Evolutionary conservation across 1,140 invertebrate genomes (phyloP).

Genomic region (Drosophila ohnishii): DNA sequence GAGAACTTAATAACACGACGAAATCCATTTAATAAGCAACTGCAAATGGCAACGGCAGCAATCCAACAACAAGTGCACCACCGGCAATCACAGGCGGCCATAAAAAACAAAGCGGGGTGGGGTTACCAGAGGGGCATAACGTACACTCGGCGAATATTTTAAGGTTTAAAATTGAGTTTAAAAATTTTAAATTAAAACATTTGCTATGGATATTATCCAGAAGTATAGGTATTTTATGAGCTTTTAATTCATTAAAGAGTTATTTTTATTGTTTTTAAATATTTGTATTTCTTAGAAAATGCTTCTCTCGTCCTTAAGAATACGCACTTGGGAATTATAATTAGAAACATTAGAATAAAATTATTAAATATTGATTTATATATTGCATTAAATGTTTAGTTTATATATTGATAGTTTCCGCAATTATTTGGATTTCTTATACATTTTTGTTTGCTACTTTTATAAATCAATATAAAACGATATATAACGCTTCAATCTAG

Average conservation of each 20-base stretch:
- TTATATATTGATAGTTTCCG: too few relatives aligned
- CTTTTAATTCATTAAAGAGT: too few relatives aligned
- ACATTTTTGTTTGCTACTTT: background rate
- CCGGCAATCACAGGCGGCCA: constrained; percentile 33
- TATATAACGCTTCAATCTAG: background rate
- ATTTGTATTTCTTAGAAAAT: too few relatives aligned
- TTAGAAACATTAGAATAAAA: background rate
- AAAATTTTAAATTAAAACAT: background rate
- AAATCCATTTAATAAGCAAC: constrained; percentile 78
- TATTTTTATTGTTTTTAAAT: too few relatives aligned
- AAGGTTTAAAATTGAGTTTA: background rate
- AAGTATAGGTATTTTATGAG: too few relatives aligned
- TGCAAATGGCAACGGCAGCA: constrained; percentile 67
- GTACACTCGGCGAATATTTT: background rate
- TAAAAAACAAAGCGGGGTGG: background rate
- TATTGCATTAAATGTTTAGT: too few relatives aligned
- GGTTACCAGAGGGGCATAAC: constrained; percentile 4
- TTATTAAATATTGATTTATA: too few relatives aligned
- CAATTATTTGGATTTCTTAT: too few relatives aligned
- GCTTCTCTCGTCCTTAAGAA: background rate
- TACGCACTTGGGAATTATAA: background rate
- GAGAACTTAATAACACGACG: constrained; percentile 73
- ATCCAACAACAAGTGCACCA: constrained; percentile 46
- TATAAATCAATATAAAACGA: background rate
- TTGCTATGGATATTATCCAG: background rate